These are phyloP conservation scores for Bungarus multicinctus DNA, from an alignment of 2,113 vertebrate genomes.

Conservation along the genomic window DNA sequence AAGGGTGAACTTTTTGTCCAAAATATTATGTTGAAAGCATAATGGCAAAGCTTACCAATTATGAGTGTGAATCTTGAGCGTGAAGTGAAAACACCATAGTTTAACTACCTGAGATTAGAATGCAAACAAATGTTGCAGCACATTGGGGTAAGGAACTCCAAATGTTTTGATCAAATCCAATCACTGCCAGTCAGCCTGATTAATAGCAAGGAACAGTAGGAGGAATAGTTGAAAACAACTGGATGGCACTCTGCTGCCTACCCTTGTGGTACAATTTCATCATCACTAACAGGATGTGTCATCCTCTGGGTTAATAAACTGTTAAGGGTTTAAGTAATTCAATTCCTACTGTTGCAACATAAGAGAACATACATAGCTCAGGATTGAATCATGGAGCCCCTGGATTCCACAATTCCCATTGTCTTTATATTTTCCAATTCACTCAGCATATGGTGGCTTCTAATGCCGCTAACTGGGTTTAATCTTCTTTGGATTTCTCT, in stretches of 20 bases:
- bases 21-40: not conserved
- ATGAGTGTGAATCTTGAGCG: not conserved
- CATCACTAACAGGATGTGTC: not conserved
- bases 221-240: not conserved
- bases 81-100: not conserved
- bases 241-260: not conserved
- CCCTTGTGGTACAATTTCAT: not conserved
- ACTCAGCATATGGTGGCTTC: not conserved
- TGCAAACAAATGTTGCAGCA: not conserved
- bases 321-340: not conserved
- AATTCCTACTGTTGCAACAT: not conserved
- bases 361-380: not conserved
- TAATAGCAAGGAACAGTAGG: not conserved
- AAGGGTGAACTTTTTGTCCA: not conserved
- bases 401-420: not conserved
- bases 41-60: not conserved
- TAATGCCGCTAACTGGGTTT: not conserved
- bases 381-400: not conserved
- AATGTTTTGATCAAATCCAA: not conserved
- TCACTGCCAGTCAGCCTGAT: not conserved
- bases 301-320: not conserved
- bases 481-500: not conserved
- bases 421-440: not conserved
- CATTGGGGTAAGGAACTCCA: not conserved
- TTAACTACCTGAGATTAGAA: not conserved